Base-by-base conservation (phyloP, 1,140 invertebrate genomes). In the Ceratina australensis region DNA sequence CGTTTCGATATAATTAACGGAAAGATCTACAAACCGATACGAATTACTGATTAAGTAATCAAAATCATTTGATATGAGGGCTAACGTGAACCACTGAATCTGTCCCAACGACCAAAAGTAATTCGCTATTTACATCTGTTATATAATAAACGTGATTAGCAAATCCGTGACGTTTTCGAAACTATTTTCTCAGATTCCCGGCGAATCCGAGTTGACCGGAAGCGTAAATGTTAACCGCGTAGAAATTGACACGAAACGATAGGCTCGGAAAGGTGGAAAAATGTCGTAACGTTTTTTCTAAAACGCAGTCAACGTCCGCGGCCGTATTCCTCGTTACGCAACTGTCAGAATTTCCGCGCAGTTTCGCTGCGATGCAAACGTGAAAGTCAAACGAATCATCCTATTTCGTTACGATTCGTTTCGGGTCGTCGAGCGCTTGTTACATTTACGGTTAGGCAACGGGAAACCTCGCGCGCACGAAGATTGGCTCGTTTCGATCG, bases 131-230 rank as follows among this genome's bases (percentile, higher is more conserved):
- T 63, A 61, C 72, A 64, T 50, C 59, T 50, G 76, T 79, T 79
- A 86, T 81, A 78, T 85, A 88, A 88, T 86, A 82, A 87, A 82
- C 78, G 61, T 87, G 83, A 87, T 86, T 87, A 84, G 79, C 33
- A 75, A 84, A 86, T 85, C 28, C 59, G 42, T 56, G 16, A 54
- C 61, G 15, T 50, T 20, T 50, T 50, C 22, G 16, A 22, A 66
- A 15, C 47, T 47, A 1, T 82, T 79, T 71, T 13, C 67, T 13
- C 47, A 13, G 24, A 67, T 56, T 33, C 50, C 3, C 13, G 33
- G 71, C 50, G 57, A 75, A 82, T 83, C 68, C 52, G 47, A 60
- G 54, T 71, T 73, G 49, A 54, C 56, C 50, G 7, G 22, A 47
- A 42, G 12, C 18, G 50, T 26, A 20, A 2, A 12, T 54, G 15